Conservation (phyloP, 1,140 invertebrate genomes). For the Caerostris darwini region DNA sequence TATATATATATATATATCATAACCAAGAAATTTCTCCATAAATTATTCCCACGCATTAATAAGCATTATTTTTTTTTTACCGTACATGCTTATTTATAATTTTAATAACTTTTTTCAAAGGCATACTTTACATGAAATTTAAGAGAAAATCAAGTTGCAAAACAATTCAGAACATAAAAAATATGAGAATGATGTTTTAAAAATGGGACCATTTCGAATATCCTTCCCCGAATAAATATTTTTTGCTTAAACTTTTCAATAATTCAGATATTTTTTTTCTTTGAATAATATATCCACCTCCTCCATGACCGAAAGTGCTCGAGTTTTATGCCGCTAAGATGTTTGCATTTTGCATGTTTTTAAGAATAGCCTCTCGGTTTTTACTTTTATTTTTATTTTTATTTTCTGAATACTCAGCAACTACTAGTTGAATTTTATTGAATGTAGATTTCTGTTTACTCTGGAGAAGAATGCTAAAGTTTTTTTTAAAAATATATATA, state of each 20-base stretch:
- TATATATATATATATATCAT: too few relatives aligned
- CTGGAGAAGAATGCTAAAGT: too few relatives aligned
- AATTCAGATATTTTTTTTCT: neutral
- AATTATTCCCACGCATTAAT: too few relatives aligned
- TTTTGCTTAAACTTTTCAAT: neutral
- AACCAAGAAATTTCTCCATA: too few relatives aligned
- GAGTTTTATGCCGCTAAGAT: neutral
- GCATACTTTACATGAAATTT: too few relatives aligned
- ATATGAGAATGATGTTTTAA: neutral
- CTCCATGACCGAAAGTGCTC: neutral
- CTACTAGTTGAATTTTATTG: conserved; percentile 26
- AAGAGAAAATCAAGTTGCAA: neutral
- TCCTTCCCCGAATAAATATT: neutral
- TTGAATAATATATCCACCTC: conserved; percentile 16
- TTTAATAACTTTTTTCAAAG: too few relatives aligned
- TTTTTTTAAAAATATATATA: too few relatives aligned
- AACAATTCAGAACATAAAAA: neutral
- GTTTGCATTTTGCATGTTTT: neutral
- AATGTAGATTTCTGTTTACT: neutral
- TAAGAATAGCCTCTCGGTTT: neutral
- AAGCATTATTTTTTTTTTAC: too few relatives aligned
- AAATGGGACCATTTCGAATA: neutral
- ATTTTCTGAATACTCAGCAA: neutral
- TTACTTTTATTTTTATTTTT: neutral
- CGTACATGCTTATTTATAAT: too few relatives aligned